A percentile compares a stretch with the other conserved stretches of the same genome.
Conservation (phyloP, 2,888 invertebrate genomes). For the Acronicta leporina region DNA sequence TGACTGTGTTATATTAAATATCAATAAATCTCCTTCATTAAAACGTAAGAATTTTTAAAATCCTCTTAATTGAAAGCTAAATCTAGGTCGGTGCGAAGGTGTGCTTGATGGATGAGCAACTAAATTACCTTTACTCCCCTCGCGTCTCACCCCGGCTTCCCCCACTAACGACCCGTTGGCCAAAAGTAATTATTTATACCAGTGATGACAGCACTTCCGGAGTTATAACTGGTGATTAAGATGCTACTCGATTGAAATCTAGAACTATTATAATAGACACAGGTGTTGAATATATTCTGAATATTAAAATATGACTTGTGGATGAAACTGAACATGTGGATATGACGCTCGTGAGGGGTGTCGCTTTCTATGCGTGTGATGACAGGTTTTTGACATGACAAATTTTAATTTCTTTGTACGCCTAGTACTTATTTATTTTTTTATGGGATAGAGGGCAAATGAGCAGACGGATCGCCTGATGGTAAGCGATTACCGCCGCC, state of each 20-base stretch:
- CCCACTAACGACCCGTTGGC: conserved; percentile 77
- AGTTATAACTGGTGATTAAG: conserved; percentile 75
- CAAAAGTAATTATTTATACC: conserved; percentile 83
- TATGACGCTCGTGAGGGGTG: conserved; percentile 12
- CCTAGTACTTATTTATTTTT: conserved; percentile 3
- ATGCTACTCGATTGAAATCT: conserved; percentile 68
- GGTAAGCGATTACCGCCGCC: too few relatives aligned
- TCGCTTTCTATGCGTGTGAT: conserved; percentile 26
- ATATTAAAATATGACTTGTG: conserved; percentile 42
- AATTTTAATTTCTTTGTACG: conserved; percentile 9
- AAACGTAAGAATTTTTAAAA: conserved; percentile 42
- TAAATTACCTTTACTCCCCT: conserved; percentile 75
- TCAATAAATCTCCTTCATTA: conserved; percentile 9
- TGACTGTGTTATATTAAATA: conserved; percentile 10
- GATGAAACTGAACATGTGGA: conserved; percentile 33
- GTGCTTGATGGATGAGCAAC: conserved; percentile 82
- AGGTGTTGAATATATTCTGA: conserved; percentile 46
- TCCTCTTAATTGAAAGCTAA: conserved; percentile 76
- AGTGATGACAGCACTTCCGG: conserved; percentile 85
- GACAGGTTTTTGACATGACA: conserved; percentile 40
- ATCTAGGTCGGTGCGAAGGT: conserved; percentile 78
- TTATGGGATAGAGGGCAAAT: too few relatives aligned
- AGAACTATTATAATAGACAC: conserved; percentile 58
- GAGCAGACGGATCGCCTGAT: too few relatives aligned
- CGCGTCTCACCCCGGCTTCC: conserved; percentile 51